These are phyloP conservation scores for Cossypha caffra DNA, from an alignment of 2,797 vertebrate species.

Conservation along the genomic window DNA sequence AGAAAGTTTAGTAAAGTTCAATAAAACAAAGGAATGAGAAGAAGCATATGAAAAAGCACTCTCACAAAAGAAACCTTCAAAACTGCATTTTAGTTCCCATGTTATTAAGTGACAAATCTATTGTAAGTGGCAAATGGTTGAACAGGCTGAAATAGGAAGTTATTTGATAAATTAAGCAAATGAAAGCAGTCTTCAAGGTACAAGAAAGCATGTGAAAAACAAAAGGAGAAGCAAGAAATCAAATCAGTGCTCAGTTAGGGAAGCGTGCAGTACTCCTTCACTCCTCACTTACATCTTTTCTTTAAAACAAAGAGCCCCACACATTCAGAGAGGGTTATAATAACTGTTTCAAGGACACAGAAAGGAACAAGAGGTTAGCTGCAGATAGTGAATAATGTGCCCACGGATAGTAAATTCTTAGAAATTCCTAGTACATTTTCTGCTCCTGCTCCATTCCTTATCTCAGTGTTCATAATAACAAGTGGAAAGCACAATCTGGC, in stretches of 20 bases:
- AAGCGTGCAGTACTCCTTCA: conserved; percentile 34
- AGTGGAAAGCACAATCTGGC: neutral
- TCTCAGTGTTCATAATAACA: neutral
- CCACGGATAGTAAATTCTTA: neutral
- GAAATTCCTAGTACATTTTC: conserved; percentile 10
- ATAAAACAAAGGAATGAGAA: neutral
- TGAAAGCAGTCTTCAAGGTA: neutral
- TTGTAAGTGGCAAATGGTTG: neutral
- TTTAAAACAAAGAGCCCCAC: conserved; percentile 26
- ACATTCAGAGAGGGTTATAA: conserved; percentile 29
- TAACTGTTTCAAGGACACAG: conserved; percentile 58
- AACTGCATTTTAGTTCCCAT: neutral
- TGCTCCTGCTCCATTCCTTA: neutral
- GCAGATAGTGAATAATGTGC: conserved; percentile 30
- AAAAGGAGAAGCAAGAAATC: neutral
- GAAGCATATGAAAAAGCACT: neutral
- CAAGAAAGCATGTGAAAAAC: neutral
- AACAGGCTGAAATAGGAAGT: neutral
- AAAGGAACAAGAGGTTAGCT: conserved; percentile 42
- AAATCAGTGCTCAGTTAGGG: neutral
- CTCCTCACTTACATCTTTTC: conserved; percentile 28
- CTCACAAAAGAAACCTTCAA: neutral
- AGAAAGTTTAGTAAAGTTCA: neutral
- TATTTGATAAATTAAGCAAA: neutral
- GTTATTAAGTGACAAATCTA: neutral